These are phyloP conservation scores for Theristicus caerulescens DNA, from an alignment of 2,113 vertebrate genomes.

Conservation along the genomic window DNA sequence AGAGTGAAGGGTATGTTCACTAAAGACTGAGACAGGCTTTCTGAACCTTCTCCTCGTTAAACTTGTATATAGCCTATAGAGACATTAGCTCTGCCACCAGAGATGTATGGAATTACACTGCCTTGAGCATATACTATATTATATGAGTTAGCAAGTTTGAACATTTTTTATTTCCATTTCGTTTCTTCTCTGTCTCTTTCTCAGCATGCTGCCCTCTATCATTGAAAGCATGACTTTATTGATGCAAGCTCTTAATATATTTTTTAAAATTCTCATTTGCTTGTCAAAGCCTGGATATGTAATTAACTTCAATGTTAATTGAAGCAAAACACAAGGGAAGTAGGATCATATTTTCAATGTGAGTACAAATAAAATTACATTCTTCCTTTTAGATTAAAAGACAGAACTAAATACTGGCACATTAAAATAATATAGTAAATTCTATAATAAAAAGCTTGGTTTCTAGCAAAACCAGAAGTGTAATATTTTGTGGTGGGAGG, in stretches of 20 bases:
- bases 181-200: background rate
- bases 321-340: background rate
- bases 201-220: background rate
- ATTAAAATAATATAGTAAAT: background rate
- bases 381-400: background rate
- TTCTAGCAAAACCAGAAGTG: background rate
- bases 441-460: background rate
- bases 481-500: background rate
- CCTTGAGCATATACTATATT: background rate
- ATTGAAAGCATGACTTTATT: background rate
- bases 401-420: background rate
- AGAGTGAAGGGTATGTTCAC: background rate
- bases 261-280: background rate
- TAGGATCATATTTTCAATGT: background rate
- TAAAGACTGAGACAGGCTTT: background rate
- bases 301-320: background rate
- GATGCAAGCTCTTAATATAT: background rate
- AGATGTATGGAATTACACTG: background rate
- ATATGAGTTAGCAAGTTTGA: background rate
- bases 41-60: background rate
- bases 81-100: background rate
- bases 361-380: background rate
- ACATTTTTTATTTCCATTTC: background rate
- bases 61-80: background rate
- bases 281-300: background rate